Conservation (phyloP, 2,888 invertebrate species). For the Aphodius granarius region DNA sequence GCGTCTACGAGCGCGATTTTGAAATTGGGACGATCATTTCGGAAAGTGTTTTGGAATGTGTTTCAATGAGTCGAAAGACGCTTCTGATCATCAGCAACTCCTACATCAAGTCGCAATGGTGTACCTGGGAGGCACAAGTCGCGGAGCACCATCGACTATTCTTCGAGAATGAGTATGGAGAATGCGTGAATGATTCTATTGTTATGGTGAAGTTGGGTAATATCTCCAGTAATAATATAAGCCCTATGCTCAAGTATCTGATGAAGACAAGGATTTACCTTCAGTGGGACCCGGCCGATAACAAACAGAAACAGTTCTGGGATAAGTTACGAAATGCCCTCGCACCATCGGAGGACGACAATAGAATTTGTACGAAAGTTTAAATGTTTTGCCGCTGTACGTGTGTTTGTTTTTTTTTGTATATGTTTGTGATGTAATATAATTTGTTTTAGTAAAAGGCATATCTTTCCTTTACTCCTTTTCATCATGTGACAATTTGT, state of each 20-base stretch:
- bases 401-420: neutral
- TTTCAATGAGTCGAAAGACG: constrained; percentile 66
- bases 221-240: constrained; percentile 59
- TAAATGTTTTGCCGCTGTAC: neutral
- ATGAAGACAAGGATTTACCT: constrained; percentile 67
- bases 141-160: constrained; percentile 68
- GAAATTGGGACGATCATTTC: constrained; percentile 65
- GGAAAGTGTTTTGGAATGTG: constrained; percentile 66
- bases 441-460: neutral
- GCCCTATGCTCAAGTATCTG: constrained; percentile 63
- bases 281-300: constrained; percentile 59
- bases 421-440: neutral
- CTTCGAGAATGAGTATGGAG: constrained; percentile 56
- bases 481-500: no score
- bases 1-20: constrained; percentile 72
- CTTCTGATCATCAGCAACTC: constrained; percentile 68
- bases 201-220: constrained; percentile 66
- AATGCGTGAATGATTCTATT: constrained; percentile 60
- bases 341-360: constrained; percentile 28
- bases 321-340: constrained; percentile 45
- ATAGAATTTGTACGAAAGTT: neutral
- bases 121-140: constrained; percentile 69
- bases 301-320: constrained; percentile 49
- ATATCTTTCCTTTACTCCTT: neutral
- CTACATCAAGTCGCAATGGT: constrained; percentile 74